Evolutionary conservation across 2,797 vertebrate genomes (phyloP).

Genomic region (Hoplostethus atlanticus): DNA sequence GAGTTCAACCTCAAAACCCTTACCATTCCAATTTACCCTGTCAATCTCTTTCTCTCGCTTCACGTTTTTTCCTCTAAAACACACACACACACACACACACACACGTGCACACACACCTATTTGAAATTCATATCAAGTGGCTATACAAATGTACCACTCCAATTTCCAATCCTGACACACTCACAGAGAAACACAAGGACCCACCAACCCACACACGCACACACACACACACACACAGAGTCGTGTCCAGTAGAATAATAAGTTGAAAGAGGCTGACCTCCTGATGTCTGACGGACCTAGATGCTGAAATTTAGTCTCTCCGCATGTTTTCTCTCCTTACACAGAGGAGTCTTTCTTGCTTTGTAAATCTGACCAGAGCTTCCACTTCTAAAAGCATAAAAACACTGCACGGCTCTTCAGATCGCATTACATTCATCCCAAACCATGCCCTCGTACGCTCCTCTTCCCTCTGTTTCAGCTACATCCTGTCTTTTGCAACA

Average conservation of each 20-base stretch:
- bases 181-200: constrained; percentile 23
- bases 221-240: background rate
- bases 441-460: background rate
- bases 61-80: constrained; percentile 13
- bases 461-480: background rate
- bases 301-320: constrained; percentile 17
- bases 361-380: constrained; percentile 36
- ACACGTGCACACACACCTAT: constrained; percentile 20
- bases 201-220: constrained; percentile 4
- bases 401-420: constrained; percentile 38
- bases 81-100: background rate
- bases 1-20: constrained; percentile 63
- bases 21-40: constrained; percentile 74
- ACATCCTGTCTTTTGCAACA: background rate
- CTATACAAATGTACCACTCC: constrained; percentile 49
- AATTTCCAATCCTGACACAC: constrained; percentile 45
- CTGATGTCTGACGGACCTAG: constrained; percentile 29
- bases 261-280: constrained; percentile 49
- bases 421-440: constrained; percentile 10
- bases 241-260: constrained; percentile 63
- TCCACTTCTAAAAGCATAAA: constrained; percentile 38
- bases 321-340: constrained; percentile 9
- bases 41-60: constrained; percentile 69
- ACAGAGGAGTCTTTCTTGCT: constrained; percentile 12
- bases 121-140: constrained; percentile 68